Evolutionary conservation across 2,888 invertebrate genomes (phyloP).

Genomic region (Lasioglossum marginatum): DNA sequence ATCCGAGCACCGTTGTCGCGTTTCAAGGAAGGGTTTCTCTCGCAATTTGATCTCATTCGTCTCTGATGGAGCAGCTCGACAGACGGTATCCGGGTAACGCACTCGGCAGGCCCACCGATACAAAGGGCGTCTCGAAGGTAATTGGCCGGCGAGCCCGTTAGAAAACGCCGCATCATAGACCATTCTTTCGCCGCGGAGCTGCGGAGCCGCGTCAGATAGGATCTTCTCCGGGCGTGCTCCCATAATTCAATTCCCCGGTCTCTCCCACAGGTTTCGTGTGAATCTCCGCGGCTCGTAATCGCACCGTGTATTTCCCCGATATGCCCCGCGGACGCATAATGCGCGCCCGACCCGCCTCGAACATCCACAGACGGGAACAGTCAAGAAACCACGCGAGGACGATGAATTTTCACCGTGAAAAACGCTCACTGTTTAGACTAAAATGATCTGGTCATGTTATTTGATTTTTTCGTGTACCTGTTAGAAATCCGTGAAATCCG

Average conservation of each 20-base stretch:
- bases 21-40: neutral
- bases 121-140: constrained; percentile 49
- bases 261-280: constrained; percentile 68
- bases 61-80: neutral
- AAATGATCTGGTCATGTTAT: no score
- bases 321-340: constrained; percentile 12
- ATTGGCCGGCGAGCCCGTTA: constrained; percentile 57
- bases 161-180: constrained; percentile 59
- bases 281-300: constrained; percentile 56
- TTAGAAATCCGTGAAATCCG: no score
- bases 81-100: neutral
- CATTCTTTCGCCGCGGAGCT: constrained; percentile 62
- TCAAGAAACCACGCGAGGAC: neutral
- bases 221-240: constrained; percentile 62
- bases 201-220: constrained; percentile 42
- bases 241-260: constrained; percentile 66
- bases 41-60: neutral
- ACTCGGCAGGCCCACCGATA: constrained; percentile 2
- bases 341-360: neutral
- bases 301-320: constrained; percentile 55
- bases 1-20: neutral
- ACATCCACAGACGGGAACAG: neutral
- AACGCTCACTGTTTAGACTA: no score
- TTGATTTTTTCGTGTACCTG: no score
- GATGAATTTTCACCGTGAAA: neutral